Base-by-base conservation (phyloP, 2,113 vertebrate species). In the Xyliphius kryptos region DNA sequence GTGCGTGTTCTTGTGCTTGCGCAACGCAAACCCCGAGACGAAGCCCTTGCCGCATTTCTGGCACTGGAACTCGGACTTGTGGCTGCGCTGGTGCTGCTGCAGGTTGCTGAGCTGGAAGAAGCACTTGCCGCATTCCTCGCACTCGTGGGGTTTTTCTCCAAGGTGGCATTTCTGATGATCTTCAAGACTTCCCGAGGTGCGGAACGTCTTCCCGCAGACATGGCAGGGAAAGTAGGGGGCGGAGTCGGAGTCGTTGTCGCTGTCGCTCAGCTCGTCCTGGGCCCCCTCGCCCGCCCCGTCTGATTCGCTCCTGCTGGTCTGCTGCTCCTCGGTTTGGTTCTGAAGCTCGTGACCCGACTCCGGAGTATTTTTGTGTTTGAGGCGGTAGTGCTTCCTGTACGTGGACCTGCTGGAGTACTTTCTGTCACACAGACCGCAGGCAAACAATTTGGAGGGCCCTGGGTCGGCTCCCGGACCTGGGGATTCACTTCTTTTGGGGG, bases 181-280 rank as follows among this genome's bases (percentile, higher is more conserved):
- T 63, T 88, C 86, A 10, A 89, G 82, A 49, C 67, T 83, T 74
- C 87, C 83, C 5, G 82, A 87, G 2, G 85, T 87, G 17, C 77
- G 41, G 72, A 89, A 89, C 20, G 87, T 87, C 71, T 89, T 89
- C 7, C 87, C 85, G 43, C 88, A 89, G 16, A 88, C 87, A 47
- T 89, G 87, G 47, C 88, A 89, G 0, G 88, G 86, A 62, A 89
- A 89, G 70, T 86, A 89, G 4, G 85, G 85, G 2, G 86, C 87
- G 5, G 84, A 83, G 59, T 88, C 87, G 0, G 84, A 84, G 36
- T 88, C 82, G 9, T 66, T 62, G n/a, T 15, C 50, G 38, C 49
- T 57, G 44, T 66, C 55, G 26, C n/a, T n/a, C n/a, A n/a, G n/a
- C n/a, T n/a, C n/a, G 9, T 56, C 50, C n/a, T n/a, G n/a, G 12